Conservation (phyloP, 92 coral and sea anemone species). For the Parazoanthus darwini region DNA sequence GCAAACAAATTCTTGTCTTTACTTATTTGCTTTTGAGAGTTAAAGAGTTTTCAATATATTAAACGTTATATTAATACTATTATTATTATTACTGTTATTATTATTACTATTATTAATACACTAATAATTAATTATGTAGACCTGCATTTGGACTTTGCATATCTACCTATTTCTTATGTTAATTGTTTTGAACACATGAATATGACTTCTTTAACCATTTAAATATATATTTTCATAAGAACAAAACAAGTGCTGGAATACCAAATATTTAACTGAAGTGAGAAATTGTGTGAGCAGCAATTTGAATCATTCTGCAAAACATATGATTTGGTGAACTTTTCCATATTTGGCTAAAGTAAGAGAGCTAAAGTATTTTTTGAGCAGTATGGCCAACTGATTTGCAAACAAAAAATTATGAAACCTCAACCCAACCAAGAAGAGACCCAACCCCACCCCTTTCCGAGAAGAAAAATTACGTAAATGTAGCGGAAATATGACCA, state of each 20-base stretch:
- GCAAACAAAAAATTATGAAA: neutral
- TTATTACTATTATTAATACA: too few relatives aligned
- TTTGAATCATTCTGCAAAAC: neutral
- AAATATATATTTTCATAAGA: too few relatives aligned
- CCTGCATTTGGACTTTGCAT: too few relatives aligned
- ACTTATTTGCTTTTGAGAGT: too few relatives aligned
- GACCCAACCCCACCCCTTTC: constrained; percentile 33
- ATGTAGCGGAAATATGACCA: neutral
- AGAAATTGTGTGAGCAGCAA: neutral
- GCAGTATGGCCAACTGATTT: neutral
- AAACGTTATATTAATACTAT: too few relatives aligned
- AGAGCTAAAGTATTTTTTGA: neutral
- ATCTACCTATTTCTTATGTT: too few relatives aligned
- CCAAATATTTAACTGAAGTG: neutral
- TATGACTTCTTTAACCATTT: neutral
- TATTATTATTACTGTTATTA: too few relatives aligned
- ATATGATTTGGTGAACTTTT: neutral
- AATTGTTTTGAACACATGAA: neutral
- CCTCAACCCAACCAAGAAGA: neutral
- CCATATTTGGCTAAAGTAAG: neutral
- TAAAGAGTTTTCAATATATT: too few relatives aligned
- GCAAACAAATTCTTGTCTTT: too few relatives aligned
- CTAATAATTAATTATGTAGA: too few relatives aligned
- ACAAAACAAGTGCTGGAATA: neutral
- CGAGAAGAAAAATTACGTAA: neutral